Evolutionary conservation across 2,797 vertebrate genomes (phyloP), one percentile per base, ranked within the genome.

Genomic region (Ctenochaetus hawaiiensis): DNA sequence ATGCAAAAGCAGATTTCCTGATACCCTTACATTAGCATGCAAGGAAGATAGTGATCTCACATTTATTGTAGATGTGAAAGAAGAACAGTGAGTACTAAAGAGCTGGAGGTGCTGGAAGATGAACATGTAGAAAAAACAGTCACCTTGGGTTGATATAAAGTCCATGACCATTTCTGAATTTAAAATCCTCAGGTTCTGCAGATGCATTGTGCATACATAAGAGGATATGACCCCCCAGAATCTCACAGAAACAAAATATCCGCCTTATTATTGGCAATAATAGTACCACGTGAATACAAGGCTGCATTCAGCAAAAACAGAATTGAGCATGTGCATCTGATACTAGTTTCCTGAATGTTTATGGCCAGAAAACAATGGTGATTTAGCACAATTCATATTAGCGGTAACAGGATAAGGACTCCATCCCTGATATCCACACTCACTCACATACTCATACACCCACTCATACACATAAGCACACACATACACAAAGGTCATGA

Each of bases 351-450:
- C 56, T 16, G n/a, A 57, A 43, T 23, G 18, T 37, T 51, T 69
- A 51, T 68, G 44, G 17, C 45, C 16, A 53, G 20, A 65, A 69
- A 64, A 44, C 54, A 39, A 20, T 0, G 41, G 37, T 58, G 14
- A 30, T 68, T 67, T 34, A 48, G 13, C 2, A 70, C 26, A 37
- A 9, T 47, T 75, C 37, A 39, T 70, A 54, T 45, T 68, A 59
- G 45, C 8, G 11, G 17, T 72, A 23, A 61, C 9, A 72, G 30
- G 6, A 57, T 68, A 58, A 70, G 63, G 44, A 78, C 71, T 66
- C 23, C 22, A 41, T 67, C 22, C 34, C 49, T 80, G 30, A 64
- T 39, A 75, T 58, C 11, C 41, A 70, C 70, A 75, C 69, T 56
- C 57, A 68, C 53, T 67, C 65, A 65, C 11, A 6, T 30, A 75